Evolutionary conservation across 2,888 invertebrate species (phyloP).

Genomic region (Allacma fusca): DNA sequence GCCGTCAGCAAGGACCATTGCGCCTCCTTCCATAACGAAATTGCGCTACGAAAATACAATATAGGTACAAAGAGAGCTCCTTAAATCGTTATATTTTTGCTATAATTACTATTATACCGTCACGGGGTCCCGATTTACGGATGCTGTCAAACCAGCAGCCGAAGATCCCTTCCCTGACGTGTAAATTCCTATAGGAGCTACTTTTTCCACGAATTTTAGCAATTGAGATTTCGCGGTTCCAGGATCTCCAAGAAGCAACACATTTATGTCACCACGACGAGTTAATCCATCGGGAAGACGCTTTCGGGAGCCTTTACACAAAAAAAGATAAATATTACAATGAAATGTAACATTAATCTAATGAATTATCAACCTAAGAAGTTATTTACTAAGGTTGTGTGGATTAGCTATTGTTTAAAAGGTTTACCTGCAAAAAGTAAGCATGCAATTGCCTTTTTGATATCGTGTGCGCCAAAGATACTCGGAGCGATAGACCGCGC

Average conservation of each 20-base stretch:
- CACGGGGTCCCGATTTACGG: conserved; percentile 91
- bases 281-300: conserved; percentile 93
- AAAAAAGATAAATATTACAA: background rate
- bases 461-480: conserved; percentile 91
- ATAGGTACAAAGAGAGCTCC: conserved; percentile 45
- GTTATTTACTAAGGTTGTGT: no score
- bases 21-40: conserved; percentile 98
- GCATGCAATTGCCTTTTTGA: conserved; percentile 96
- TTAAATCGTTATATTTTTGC: conserved; percentile 33
- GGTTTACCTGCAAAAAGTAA: conserved; percentile 95
- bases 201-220: conserved; percentile 95
- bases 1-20: conserved; percentile 99
- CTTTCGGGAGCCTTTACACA: conserved; percentile 74
- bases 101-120: conserved; percentile 70
- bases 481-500: conserved; percentile 94
- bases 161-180: conserved; percentile 99
- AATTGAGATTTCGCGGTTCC: conserved; percentile 99
- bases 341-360: no score
- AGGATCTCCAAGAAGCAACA: conserved; percentile 94
- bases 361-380: no score
- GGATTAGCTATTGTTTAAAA: no score
- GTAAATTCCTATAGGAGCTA: conserved; percentile 92
- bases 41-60: conserved; percentile 73
- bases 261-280: conserved; percentile 95
- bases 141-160: conserved; percentile 98